Base-by-base conservation (phyloP, 2,888 invertebrate species). In the Hirtodrosophila cameraria region DNA sequence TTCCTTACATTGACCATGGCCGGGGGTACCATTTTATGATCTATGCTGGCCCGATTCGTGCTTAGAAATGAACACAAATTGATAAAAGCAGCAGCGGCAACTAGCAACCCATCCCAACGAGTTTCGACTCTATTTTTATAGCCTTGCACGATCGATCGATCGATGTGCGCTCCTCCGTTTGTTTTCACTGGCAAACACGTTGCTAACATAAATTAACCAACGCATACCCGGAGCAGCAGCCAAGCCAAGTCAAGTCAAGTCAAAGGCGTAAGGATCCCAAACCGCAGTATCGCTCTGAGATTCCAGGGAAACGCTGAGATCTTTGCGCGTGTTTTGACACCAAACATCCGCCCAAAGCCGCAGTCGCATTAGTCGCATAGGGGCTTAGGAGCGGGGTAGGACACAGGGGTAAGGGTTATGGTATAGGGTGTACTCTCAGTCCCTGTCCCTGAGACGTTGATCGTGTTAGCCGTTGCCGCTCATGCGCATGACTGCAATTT, bases 401-500 rank as follows among this genome's bases (percentile, higher is more conserved):
- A 6, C 2, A 12, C n/a, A 12, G 38, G 16, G 35, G n/a, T 16
- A 9, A 7, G 15, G 16, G 1, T 15, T 13, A 27, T 28, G 16
- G 28, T 6, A 18, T 42, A 7, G 46, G 48, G 27, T 31, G 5
- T 23, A 9, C 28, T 20, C 16, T 2, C 25, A 38, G 30, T 23
- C 6, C 23, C 8, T 18, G 30, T 23, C 6, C 23, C 8, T 18
- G 35, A 31, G 58, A 50, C 53, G 58, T 38, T 61, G 69, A 79
- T 62, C 80, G 77, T 85, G 77, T 82, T 79, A 68, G 77, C 63
- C 55, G 68, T 66, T 74, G 71, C 71, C 74, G 68, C 66, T 76
- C 66, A 79, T 75, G 86, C 86, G 82, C 81, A 72, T 82, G 81
- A 79, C 83, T 85, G 83, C 86, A 79, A 85, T 85, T 85, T 82